These are phyloP conservation scores for Myxocyprinus asiaticus DNA, from an alignment of 2,113 vertebrate species.

Conservation along the genomic window DNA sequence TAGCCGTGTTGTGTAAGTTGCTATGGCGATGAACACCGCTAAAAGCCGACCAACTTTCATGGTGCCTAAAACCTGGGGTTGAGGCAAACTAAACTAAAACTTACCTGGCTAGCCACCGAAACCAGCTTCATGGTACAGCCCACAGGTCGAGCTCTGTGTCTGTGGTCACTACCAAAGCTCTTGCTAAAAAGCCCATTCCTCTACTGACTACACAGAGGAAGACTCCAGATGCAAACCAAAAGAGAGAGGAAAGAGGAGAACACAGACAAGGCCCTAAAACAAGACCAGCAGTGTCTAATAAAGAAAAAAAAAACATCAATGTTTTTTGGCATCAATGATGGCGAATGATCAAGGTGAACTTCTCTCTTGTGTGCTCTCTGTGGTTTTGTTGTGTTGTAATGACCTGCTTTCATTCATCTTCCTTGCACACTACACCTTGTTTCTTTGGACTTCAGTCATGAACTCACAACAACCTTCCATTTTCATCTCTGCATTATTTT, in stretches of 20 bases:
- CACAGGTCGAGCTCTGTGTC: conserved; percentile 95
- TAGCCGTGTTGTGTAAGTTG: too few relatives aligned
- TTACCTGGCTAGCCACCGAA: too few relatives aligned
- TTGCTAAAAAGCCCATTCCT: conserved; percentile 97
- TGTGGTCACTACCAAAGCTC: conserved; percentile 94
- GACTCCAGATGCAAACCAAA: conserved; percentile 75
- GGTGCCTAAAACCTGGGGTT: too few relatives aligned
- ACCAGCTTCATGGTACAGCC: too few relatives aligned
- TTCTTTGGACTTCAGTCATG: conserved; percentile 68
- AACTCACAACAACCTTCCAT: conserved; percentile 51
- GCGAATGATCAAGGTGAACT: conserved; percentile 87
- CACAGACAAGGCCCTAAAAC: conserved; percentile 59
- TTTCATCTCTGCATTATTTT: background rate
- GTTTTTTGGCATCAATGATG: conserved; percentile 75
- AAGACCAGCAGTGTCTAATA: conserved; percentile 82
- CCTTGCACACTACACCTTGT: conserved; percentile 85
- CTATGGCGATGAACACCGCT: too few relatives aligned
- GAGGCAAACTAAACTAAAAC: too few relatives aligned
- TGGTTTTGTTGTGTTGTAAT: too few relatives aligned
- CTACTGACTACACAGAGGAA: conserved; percentile 84
- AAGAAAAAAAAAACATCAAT: too few relatives aligned
- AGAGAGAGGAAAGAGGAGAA: too few relatives aligned
- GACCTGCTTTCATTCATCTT: conserved; percentile 74
- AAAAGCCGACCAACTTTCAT: too few relatives aligned
- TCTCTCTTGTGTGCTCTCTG: background rate